phyloP scores from a whole-genome alignment of 2,888 invertebrate species.

The Azorinus chamasolen region DNA sequence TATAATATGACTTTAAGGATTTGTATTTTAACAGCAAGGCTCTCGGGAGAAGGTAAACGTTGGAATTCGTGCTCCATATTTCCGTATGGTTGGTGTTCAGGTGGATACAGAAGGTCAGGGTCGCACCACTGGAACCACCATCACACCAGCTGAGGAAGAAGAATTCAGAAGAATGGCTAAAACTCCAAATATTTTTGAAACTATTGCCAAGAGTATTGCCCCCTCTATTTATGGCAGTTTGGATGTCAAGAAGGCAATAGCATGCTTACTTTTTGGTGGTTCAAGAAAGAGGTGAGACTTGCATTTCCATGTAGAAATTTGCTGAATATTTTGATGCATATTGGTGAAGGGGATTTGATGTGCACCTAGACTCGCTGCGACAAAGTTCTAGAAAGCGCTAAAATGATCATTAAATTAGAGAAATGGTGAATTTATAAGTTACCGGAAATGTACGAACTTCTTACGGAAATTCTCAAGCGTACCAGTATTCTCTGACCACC shows the following conservation, averaged over 20 bases:
- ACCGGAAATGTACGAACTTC: too few species aligned
- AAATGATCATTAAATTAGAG: too few species aligned
- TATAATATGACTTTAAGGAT: too few species aligned
- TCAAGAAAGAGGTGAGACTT: slow-evolving; percentile 87
- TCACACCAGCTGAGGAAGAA: slow-evolving; percentile 90
- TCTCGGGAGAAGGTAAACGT: slow-evolving; percentile 89
- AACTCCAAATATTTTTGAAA: slow-evolving; percentile 94
- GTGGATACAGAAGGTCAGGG: slow-evolving; percentile 90
- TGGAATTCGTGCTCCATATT: slow-evolving; percentile 97
- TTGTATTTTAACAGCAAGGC: slow-evolving; percentile 90
- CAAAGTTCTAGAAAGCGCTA: too few species aligned
- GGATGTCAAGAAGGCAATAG: slow-evolving; percentile 99
- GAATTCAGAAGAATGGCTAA: slow-evolving; percentile 94
- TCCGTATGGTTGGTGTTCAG: slow-evolving; percentile 97
- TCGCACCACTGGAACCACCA: slow-evolving; percentile 79
- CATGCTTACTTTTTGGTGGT: slow-evolving; percentile 97
- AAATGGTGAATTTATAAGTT: too few species aligned
- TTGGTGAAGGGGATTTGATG: too few species aligned
- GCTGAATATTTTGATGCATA: too few species aligned
- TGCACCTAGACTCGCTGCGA: too few species aligned
- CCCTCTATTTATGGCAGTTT: slow-evolving; percentile 98
- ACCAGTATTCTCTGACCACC: too few species aligned
- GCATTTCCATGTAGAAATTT: too few species aligned
- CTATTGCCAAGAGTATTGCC: slow-evolving; percentile 95
- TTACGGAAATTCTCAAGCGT: too few species aligned